phyloP scores from a whole-genome alignment of 2,113 vertebrate species.

The Zapornia atra region DNA sequence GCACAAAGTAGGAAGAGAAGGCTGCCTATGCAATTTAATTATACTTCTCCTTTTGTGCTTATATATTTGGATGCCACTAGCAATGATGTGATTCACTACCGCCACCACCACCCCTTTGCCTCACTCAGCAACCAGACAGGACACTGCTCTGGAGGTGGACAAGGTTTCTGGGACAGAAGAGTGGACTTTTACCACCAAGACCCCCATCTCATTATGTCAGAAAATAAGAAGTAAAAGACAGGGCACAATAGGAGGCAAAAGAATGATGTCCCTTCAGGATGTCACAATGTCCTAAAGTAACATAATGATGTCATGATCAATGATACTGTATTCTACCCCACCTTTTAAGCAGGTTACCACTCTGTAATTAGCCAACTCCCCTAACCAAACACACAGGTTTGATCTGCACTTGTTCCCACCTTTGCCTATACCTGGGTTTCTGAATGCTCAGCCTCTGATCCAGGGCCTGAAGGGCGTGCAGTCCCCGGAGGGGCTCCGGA shows the following conservation, averaged over 20 bases:
- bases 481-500: background rate
- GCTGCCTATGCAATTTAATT: background rate
- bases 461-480: fast-evolving
- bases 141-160: background rate
- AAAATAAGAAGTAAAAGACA: background rate
- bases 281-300: background rate
- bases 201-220: background rate
- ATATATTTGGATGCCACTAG: background rate
- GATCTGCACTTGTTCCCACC: background rate
- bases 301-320: background rate
- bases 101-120: background rate
- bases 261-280: background rate
- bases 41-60: background rate
- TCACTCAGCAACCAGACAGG: background rate
- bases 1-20: background rate
- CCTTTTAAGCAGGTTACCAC: background rate
- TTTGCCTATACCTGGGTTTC: background rate
- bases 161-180: background rate
- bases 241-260: background rate
- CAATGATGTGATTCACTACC: background rate
- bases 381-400: background rate
- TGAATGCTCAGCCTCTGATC: background rate
- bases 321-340: background rate
- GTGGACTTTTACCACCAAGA: background rate
- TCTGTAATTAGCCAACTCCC: background rate